Evolutionary conservation across 2,113 vertebrate species (phyloP).

Genomic region (Porphyrio hochstetteri): DNA sequence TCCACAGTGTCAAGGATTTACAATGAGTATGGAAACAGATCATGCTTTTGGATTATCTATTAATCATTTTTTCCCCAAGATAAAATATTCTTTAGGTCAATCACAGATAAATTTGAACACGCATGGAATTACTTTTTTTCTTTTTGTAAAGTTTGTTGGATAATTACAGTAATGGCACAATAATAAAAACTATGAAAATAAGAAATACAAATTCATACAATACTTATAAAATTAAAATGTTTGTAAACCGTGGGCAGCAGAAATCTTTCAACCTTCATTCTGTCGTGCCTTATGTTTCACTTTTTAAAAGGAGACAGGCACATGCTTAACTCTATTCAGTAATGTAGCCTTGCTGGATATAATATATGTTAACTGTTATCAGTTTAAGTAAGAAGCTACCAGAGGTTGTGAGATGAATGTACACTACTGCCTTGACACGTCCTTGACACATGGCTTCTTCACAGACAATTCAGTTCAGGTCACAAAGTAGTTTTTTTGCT

Average conservation of each 20-base stretch:
- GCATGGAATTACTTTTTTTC: not conserved
- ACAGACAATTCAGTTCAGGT: not conserved
- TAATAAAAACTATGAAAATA: not conserved
- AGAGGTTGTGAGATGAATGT: not conserved
- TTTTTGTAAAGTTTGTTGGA: not conserved
- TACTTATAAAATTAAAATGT: not conserved
- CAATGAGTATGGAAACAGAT: not conserved
- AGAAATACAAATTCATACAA: not conserved
- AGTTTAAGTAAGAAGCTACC: not conserved
- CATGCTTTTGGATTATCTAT: not conserved
- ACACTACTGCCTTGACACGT: not conserved
- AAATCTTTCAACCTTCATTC: not conserved
- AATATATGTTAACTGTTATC: not conserved
- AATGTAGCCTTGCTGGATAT: not conserved
- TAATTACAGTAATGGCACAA: not conserved
- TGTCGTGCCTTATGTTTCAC: not conserved
- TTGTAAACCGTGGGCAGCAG: not conserved
- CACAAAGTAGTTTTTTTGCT: not conserved
- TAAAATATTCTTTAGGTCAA: not conserved
- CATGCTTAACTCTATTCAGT: not conserved
- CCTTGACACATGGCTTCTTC: not conserved
- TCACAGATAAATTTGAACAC: not conserved
- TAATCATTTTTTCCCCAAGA: not conserved
- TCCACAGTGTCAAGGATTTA: not conserved
- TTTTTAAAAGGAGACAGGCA: not conserved